Conservation (phyloP, 2,797 vertebrate genomes). For the Bradypus variegatus region DNA sequence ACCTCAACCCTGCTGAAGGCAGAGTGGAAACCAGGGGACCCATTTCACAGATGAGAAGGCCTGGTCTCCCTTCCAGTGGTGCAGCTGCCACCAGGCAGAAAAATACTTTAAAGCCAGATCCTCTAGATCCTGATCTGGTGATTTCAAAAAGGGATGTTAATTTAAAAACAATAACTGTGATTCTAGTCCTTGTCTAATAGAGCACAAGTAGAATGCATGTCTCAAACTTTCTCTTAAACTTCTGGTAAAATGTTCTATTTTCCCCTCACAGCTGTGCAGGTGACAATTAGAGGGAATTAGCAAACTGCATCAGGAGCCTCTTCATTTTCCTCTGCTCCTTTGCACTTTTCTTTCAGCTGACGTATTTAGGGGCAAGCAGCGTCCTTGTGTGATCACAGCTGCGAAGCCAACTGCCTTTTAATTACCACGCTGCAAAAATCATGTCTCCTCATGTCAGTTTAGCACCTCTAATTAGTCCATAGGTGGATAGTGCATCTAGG, state of each 20-base stretch:
- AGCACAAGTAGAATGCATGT: slow-evolving; percentile 54
- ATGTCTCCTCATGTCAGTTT: slow-evolving; percentile 49
- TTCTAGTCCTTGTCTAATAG: slow-evolving; percentile 31
- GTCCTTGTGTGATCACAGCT: slow-evolving; percentile 68
- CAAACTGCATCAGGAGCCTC: slow-evolving; percentile 64
- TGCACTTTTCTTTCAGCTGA: slow-evolving; percentile 65
- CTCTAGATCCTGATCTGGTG: not conserved
- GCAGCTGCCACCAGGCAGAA: not conserved
- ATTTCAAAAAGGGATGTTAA: slow-evolving; percentile 42
- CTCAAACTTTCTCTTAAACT: slow-evolving; percentile 63
- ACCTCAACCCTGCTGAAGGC: not conserved
- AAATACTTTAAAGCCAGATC: not conserved
- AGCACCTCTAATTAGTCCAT: slow-evolving; percentile 42
- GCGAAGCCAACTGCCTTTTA: slow-evolving; percentile 67
- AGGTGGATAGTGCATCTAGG: slow-evolving; percentile 34
- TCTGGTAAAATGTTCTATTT: slow-evolving; percentile 60
- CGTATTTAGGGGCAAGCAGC: slow-evolving; percentile 56
- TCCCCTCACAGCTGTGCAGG: slow-evolving; percentile 60
- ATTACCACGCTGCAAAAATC: slow-evolving; percentile 55
- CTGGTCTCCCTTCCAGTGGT: not conserved
- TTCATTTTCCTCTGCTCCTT: slow-evolving; percentile 67
- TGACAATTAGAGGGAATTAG: slow-evolving; percentile 68
- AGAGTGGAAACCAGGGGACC: not conserved
- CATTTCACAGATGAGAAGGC: not conserved
- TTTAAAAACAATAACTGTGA: slow-evolving; percentile 39